Evolutionary conservation across 1,140 invertebrate species (phyloP).

Genomic region (Achroia grisella): DNA sequence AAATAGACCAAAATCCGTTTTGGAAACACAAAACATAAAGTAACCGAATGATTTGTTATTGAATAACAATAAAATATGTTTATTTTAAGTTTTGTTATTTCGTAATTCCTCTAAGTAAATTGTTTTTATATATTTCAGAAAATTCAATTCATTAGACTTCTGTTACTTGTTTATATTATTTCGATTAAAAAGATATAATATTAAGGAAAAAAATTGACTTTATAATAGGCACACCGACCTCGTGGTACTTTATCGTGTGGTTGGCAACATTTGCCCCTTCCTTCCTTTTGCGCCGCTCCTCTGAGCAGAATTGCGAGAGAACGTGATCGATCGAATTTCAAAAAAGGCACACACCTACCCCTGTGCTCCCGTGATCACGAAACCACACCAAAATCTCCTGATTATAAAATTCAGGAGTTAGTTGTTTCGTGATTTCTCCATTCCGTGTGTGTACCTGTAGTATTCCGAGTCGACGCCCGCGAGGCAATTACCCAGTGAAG

Average conservation of each 20-base stretch:
- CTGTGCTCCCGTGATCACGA: slow-evolving; percentile 69
- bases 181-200: no score
- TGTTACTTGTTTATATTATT: no score
- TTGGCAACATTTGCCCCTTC: slow-evolving; percentile 67
- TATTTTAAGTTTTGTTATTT: no score
- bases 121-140: no score
- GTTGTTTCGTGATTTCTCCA: slow-evolving; percentile 62
- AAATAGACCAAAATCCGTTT: no score
- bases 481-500: slow-evolving; percentile 41
- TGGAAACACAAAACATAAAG: no score
- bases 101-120: no score
- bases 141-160: no score
- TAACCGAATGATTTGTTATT: no score
- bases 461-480: slow-evolving; percentile 40
- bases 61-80: no score
- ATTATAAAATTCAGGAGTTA: slow-evolving; percentile 61
- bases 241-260: slow-evolving; percentile 54
- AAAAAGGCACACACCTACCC: slow-evolving; percentile 69
- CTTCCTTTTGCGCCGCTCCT: slow-evolving; percentile 70
- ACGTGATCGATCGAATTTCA: slow-evolving; percentile 73
- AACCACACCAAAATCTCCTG: slow-evolving; percentile 66
- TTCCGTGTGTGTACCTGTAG: slow-evolving; percentile 55
- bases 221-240: slow-evolving; percentile 51
- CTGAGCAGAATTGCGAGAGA: slow-evolving; percentile 65
- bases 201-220: background rate